Percentiles rank a stretch among this genome's conserved stretches.
phyloP scores from a whole-genome alignment of 1,140 invertebrate genomes.

The Lethocerus indicus region DNA sequence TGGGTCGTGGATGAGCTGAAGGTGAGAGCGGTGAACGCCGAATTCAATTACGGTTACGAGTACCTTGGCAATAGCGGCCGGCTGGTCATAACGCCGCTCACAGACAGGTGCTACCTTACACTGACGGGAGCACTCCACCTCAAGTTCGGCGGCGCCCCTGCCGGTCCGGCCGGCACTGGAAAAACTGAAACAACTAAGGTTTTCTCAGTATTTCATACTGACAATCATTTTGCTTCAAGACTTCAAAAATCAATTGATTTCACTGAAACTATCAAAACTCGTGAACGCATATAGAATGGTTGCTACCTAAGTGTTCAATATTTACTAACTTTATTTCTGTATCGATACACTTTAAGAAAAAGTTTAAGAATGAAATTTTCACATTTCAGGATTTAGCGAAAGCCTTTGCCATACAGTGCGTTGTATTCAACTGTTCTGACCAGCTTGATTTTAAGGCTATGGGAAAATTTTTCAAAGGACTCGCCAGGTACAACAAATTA shows the following conservation, averaged over 20 bases:
- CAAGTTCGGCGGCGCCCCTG: slow-evolving; percentile 52
- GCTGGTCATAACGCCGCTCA: slow-evolving; percentile 66
- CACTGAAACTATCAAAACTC: not conserved
- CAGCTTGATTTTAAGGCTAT: slow-evolving; percentile 52
- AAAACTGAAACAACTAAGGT: slow-evolving; percentile 56
- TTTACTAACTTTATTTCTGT: not conserved
- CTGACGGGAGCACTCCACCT: slow-evolving; percentile 48
- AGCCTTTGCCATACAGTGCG: slow-evolving; percentile 53
- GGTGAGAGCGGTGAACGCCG: slow-evolving; percentile 37
- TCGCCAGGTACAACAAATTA: slow-evolving; percentile 33
- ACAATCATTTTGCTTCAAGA: not conserved
- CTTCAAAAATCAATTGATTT: too few species aligned
- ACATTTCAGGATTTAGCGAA: slow-evolving; percentile 40
- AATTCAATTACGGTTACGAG: slow-evolving; percentile 45
- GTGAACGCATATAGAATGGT: not conserved
- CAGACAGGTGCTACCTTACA: slow-evolving; percentile 51
- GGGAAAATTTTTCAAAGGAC: slow-evolving; percentile 43
- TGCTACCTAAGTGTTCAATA: not conserved
- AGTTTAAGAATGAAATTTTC: not conserved
- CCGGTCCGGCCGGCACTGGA: slow-evolving; percentile 53
- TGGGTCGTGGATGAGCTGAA: slow-evolving; percentile 11
- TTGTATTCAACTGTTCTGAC: slow-evolving; percentile 63
- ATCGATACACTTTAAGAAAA: not conserved
- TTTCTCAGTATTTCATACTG: not conserved
- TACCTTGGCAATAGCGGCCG: slow-evolving; percentile 47